Evolutionary conservation across 2,113 vertebrate genomes (phyloP).

Genomic region (Channa argus): DNA sequence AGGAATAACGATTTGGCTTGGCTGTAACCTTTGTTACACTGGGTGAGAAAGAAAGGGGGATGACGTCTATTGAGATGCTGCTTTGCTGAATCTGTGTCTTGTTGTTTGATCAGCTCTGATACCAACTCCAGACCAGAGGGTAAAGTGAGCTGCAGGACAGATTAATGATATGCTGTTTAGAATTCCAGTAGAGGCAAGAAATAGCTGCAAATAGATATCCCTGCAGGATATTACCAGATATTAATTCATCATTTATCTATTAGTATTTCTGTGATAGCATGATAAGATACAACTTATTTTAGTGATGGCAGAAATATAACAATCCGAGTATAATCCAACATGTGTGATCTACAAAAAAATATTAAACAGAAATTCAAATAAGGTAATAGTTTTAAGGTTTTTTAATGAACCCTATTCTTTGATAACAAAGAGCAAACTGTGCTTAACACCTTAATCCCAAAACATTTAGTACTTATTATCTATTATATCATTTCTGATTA

Average conservation of each 20-base stretch:
- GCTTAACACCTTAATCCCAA: neutral
- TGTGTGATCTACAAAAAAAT: neutral
- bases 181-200: constrained; percentile 20
- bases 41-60: constrained; percentile 6
- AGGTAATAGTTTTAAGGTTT: neutral
- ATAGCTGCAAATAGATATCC: neutral
- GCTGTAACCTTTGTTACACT: constrained; percentile 42
- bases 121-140: constrained; percentile 16
- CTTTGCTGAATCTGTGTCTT: constrained; percentile 25
- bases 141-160: constrained; percentile 28
- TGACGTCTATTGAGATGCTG: constrained; percentile 1
- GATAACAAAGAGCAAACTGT: neutral
- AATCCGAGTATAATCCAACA: neutral
- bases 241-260: no score
- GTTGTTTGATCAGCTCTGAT: constrained; percentile 42
- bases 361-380: neutral
- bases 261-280: neutral
- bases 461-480: neutral
- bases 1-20: constrained; percentile 55
- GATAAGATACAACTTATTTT: neutral
- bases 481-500: neutral
- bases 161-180: constrained; percentile 33
- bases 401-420: neutral
- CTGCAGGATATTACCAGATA: neutral
- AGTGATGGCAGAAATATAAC: neutral